These are phyloP conservation scores for Microplitis mediator DNA, from an alignment of 1,140 invertebrate species.

Conservation along the genomic window DNA sequence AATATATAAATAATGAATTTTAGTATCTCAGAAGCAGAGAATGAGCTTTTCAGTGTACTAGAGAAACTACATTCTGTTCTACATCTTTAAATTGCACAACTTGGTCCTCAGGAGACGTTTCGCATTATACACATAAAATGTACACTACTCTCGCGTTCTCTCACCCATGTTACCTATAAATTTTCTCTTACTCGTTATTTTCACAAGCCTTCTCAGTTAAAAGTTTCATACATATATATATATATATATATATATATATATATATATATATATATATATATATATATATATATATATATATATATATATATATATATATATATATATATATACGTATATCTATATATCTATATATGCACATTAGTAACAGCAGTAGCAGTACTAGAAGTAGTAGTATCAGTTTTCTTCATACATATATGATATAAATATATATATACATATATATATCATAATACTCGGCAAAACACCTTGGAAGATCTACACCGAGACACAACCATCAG, in stretches of 20 bases:
- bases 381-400: not conserved
- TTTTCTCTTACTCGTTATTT: slow-evolving; percentile 19
- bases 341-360: not conserved
- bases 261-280: not conserved
- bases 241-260: too few relatives aligned
- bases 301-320: too few relatives aligned
- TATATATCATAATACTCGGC: not conserved
- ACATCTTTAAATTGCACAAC: not conserved
- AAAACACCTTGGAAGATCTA: slow-evolving; percentile 13
- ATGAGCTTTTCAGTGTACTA: not conserved
- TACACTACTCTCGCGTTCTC: not conserved
- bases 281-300: not conserved
- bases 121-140: slow-evolving; percentile 6
- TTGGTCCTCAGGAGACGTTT: slow-evolving; percentile 14
- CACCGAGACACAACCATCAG: slow-evolving; percentile 22
- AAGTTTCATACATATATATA: too few relatives aligned
- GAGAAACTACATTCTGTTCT: not conserved
- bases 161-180: slow-evolving; percentile 17
- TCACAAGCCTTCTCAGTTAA: not conserved
- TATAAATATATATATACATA: not conserved
- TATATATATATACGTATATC: not conserved
- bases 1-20: too few relatives aligned
- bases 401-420: too few relatives aligned
- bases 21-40: not conserved
- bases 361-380: not conserved